Evolutionary conservation across 2,797 vertebrate genomes (phyloP).

Genomic region (Allenopithecus nigroviridis): DNA sequence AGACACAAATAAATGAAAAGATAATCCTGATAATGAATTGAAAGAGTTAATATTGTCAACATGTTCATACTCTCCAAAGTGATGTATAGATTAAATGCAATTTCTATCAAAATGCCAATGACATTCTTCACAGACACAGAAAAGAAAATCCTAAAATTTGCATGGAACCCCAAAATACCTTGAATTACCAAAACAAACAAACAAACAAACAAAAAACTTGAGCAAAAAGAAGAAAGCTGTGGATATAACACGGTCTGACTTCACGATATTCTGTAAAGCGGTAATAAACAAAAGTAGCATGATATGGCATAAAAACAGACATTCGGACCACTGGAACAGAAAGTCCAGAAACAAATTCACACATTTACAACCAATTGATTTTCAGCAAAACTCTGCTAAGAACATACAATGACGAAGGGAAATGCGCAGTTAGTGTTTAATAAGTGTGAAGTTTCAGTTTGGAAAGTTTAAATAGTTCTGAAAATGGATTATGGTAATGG

Average conservation of each 20-base stretch:
- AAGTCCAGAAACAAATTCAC: neutral
- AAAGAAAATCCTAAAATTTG: no score
- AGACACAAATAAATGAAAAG: no score
- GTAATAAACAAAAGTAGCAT: neutral
- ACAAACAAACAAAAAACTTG: no score
- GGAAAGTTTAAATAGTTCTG: neutral
- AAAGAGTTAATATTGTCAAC: no score
- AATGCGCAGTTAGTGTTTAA: neutral
- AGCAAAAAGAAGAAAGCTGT: no score
- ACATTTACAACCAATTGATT: neutral
- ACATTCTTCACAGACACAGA: no score
- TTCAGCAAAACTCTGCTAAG: neutral
- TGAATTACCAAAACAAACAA: no score
- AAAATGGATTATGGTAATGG: neutral
- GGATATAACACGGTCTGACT: neutral
- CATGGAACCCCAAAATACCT: no score
- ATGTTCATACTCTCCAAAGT: no score
- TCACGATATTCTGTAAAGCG: neutral
- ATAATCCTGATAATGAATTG: no score
- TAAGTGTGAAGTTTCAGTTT: neutral
- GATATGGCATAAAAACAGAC: neutral
- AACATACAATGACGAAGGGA: neutral
- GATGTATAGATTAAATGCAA: no score
- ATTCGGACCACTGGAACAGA: neutral
- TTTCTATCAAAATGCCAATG: no score